Evolutionary conservation across 2,797 vertebrate species (phyloP).

Genomic region (Coracias cyanogaster): DNA sequence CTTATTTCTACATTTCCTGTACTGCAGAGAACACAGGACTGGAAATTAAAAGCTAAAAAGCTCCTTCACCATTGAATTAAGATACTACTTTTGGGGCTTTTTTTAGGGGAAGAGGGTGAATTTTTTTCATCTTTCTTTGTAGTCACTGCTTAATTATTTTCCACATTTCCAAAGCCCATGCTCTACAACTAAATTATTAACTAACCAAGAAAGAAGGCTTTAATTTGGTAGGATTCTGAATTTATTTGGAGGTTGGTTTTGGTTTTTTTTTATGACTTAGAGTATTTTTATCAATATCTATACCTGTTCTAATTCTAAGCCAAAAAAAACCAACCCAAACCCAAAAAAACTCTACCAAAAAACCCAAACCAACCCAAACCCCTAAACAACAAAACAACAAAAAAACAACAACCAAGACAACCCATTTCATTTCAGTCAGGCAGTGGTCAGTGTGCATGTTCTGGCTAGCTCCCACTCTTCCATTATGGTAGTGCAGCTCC

Average conservation of each 20-base stretch:
- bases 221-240: neutral
- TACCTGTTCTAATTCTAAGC: neutral
- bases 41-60: neutral
- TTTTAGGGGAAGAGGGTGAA: neutral
- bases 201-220: neutral
- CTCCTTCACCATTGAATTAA: neutral
- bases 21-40: neutral
- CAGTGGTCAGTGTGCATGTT: accelerated
- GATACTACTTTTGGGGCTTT: neutral
- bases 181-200: neutral
- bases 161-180: neutral
- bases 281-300: neutral
- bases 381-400: neutral
- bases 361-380: accelerated
- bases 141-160: neutral
- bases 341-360: neutral
- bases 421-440: neutral
- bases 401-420: neutral
- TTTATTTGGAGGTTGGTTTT: neutral
- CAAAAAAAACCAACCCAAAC: neutral
- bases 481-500: neutral
- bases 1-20: neutral
- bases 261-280: neutral
- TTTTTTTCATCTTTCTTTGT: neutral
- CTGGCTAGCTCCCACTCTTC: neutral